phyloP scores from a whole-genome alignment of 2,113 vertebrate genomes.

The Limnothrissa miodon region DNA sequence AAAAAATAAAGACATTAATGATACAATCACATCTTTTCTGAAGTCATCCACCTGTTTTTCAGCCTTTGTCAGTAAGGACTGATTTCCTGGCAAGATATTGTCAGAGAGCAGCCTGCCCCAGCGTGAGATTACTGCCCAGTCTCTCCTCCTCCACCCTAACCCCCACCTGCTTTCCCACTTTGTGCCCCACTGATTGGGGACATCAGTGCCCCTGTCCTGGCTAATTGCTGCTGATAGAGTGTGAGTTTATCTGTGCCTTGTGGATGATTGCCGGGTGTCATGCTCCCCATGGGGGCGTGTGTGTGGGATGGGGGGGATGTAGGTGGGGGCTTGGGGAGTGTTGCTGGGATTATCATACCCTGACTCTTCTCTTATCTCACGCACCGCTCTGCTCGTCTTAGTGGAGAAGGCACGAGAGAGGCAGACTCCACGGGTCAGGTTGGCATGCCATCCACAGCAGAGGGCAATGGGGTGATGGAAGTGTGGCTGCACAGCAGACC shows the following conservation, averaged over 20 bases:
- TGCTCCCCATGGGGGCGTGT: conserved; percentile 60
- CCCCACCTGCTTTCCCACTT: conserved; percentile 22
- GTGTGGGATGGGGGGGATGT: conserved; percentile 50
- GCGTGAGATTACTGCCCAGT: neutral
- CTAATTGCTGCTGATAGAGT: conserved; percentile 70
- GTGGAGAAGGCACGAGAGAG: conserved; percentile 62
- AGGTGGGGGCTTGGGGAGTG: neutral
- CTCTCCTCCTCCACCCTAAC: neutral
- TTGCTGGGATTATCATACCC: conserved; percentile 58
- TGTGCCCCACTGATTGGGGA: conserved; percentile 48
- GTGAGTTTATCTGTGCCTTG: conserved; percentile 64
- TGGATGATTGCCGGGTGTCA: conserved; percentile 67
- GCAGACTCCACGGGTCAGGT: neutral
- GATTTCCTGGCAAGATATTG: neutral
- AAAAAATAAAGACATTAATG: neutral
- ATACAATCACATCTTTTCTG: conserved; percentile 6
- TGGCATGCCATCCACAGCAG: neutral
- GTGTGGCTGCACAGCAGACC: neutral
- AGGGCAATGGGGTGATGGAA: neutral
- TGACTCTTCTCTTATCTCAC: conserved; percentile 66
- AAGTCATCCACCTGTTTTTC: conserved; percentile 1
- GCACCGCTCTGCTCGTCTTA: conserved; percentile 56
- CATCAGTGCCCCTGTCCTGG: conserved; percentile 57
- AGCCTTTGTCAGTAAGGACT: neutral
- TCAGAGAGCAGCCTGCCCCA: neutral